These are phyloP conservation scores for Druceiella hillmani DNA, from an alignment of 2,888 invertebrate species.

Conservation along the genomic window DNA sequence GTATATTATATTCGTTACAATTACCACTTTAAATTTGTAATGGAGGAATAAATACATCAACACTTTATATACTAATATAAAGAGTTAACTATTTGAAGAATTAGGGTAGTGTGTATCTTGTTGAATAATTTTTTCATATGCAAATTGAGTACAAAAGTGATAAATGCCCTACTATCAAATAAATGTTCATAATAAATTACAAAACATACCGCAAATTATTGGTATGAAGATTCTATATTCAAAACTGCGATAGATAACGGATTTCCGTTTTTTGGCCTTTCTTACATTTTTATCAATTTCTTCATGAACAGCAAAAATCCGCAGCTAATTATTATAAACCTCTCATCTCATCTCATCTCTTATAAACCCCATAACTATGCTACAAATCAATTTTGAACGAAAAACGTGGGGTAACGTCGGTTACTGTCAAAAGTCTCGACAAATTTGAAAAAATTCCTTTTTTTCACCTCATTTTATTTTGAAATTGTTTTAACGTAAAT, in stretches of 20 bases:
- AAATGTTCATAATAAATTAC: not conserved
- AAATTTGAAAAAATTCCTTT: not conserved
- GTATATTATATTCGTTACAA: too few species aligned
- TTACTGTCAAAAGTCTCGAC: conserved; percentile 1
- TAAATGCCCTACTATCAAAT: not conserved
- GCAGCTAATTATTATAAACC: conserved; percentile 1
- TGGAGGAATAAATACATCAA: too few species aligned
- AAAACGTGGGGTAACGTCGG: conserved; percentile 1
- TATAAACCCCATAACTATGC: conserved; percentile 2
- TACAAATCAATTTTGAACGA: not conserved
- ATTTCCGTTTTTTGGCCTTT: conserved; percentile 1
- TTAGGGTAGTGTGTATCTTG: too few species aligned
- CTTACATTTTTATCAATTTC: conserved; percentile 2
- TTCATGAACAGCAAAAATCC: not conserved
- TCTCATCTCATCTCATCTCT: too few species aligned
- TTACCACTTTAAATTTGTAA: not conserved
- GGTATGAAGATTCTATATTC: not conserved
- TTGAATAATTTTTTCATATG: too few species aligned
- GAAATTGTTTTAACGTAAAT: not conserved
- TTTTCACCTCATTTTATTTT: conserved; percentile 2
- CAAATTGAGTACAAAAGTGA: too few species aligned
- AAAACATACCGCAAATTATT: not conserved
- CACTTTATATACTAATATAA: too few species aligned
- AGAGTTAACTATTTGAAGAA: too few species aligned
- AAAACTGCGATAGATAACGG: conserved; percentile 1